phyloP scores from a whole-genome alignment of 1,140 invertebrate species.

The Drosophila mojavensis region DNA sequence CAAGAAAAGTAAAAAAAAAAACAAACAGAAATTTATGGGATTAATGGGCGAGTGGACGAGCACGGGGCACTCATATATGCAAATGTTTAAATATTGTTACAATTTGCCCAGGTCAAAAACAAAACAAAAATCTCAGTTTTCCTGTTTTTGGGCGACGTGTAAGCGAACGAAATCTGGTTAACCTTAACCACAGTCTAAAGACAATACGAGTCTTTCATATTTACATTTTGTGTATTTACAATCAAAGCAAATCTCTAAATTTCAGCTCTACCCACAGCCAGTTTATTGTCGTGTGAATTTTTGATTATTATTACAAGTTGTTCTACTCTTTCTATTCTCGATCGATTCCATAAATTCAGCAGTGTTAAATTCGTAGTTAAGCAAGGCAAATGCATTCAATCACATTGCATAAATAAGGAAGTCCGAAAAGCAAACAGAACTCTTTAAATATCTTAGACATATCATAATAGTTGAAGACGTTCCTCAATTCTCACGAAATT shows the following conservation, averaged over 20 bases:
- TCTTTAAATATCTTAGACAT: no score
- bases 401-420: slow-evolving; percentile 23
- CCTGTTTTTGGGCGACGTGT: slow-evolving; percentile 54
- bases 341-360: slow-evolving; percentile 44
- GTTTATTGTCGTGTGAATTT: slow-evolving; percentile 50
- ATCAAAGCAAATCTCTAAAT: slow-evolving; percentile 36
- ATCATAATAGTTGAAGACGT: no score
- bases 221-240: slow-evolving; percentile 48
- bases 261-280: slow-evolving; percentile 9
- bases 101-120: slow-evolving; percentile 58
- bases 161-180: slow-evolving; percentile 63
- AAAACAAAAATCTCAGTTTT: slow-evolving; percentile 31
- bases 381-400: slow-evolving; percentile 36
- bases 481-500: background rate
- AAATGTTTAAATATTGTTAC: slow-evolving; percentile 61
- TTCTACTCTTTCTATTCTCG: background rate
- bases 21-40: slow-evolving; percentile 52
- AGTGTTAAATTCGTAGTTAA: slow-evolving; percentile 6
- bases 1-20: slow-evolving; percentile 13
- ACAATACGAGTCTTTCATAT: slow-evolving; percentile 33
- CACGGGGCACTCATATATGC: slow-evolving; percentile 31
- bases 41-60: slow-evolving; percentile 30
- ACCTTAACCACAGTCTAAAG: slow-evolving; percentile 55
- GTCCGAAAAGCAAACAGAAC: no score
- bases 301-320: slow-evolving; percentile 40